Conservation (phyloP, 2,113 vertebrate genomes). For the Monarcha castaneiventris region DNA sequence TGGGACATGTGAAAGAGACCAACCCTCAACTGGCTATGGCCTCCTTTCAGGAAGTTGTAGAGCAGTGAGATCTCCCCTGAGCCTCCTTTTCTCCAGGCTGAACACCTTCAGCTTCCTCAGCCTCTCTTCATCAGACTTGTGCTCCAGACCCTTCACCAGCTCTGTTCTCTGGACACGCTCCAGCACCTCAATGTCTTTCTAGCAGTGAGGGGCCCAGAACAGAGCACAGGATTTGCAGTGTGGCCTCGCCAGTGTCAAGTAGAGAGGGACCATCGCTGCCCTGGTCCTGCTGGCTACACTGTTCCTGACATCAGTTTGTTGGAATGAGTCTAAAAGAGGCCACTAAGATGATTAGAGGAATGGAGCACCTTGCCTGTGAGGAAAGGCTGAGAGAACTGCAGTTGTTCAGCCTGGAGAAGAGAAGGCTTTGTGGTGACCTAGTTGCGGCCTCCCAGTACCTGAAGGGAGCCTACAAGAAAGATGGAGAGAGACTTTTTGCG, state of each 20-base stretch:
- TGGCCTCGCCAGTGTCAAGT: background rate
- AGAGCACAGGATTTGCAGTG: background rate
- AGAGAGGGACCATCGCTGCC: background rate
- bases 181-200: rapidly evolving
- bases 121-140: background rate
- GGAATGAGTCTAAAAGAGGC: background rate
- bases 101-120: background rate
- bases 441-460: rapidly evolving
- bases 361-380: background rate
- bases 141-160: background rate
- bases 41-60: background rate
- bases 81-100: background rate
- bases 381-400: background rate
- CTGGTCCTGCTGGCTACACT: background rate
- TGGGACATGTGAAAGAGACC: background rate
- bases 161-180: background rate
- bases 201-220: background rate
- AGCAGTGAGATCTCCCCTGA: background rate
- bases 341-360: background rate
- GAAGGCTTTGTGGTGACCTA: background rate
- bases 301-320: background rate
- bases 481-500: background rate
- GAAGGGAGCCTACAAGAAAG: background rate
- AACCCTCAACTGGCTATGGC: rapidly evolving
- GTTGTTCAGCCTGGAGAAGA: background rate